Evolutionary conservation across 2,113 vertebrate genomes (phyloP).

Genomic region (Eonycteris spelaea): DNA sequence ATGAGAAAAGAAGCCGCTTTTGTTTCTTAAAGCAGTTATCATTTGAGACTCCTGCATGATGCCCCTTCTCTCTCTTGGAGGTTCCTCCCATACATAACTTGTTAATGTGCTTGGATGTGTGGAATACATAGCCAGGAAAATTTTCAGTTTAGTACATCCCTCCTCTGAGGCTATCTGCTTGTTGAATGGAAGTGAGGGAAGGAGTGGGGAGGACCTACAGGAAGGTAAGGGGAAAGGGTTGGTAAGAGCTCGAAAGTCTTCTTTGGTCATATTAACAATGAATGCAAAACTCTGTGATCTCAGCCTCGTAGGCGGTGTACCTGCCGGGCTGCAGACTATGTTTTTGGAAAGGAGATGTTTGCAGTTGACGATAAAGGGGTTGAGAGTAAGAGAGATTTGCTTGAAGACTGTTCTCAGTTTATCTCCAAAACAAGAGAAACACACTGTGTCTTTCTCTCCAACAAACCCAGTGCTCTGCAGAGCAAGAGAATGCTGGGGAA

Average conservation of each 20-base stretch:
- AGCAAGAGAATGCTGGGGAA: neutral
- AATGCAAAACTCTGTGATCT: neutral
- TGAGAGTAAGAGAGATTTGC: neutral
- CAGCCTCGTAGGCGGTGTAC: neutral
- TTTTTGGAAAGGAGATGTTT: constrained; percentile 28
- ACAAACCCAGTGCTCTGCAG: neutral
- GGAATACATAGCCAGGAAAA: neutral
- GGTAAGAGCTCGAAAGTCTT: neutral
- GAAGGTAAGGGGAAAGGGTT: neutral
- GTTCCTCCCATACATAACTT: neutral
- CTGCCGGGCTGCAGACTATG: neutral
- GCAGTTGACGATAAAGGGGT: neutral
- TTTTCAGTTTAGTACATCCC: neutral
- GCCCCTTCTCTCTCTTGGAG: neutral
- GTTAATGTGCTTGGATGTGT: neutral
- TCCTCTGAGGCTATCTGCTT: neutral
- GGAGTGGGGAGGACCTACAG: neutral
- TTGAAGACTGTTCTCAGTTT: neutral
- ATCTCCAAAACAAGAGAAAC: constrained; percentile 22
- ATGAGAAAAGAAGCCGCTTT: neutral
- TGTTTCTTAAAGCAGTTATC: neutral
- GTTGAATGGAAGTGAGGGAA: neutral
- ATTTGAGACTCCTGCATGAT: neutral
- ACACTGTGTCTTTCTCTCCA: neutral
- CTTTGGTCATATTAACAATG: neutral